Evolutionary conservation across 2,888 invertebrate species (phyloP), one percentile per base, ranked within the genome.

Genomic region (Papilio elwesi): DNA sequence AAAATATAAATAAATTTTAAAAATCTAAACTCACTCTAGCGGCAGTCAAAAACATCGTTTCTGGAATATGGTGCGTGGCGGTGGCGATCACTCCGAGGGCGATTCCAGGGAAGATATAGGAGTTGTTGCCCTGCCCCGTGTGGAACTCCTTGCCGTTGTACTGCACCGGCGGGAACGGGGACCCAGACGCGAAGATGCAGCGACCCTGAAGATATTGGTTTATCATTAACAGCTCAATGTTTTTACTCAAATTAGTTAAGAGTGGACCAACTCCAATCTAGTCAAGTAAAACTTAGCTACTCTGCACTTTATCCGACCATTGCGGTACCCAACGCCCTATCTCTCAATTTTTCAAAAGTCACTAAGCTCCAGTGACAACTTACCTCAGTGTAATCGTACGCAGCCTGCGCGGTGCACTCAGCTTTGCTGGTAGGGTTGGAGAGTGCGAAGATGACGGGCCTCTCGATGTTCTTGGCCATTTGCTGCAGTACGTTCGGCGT

Each of bases 401-500:
- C 99, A 80, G 97, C 96, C 83, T 99, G 97, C 4, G 99, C 99
- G 0, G 99, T 99, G 87, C 99, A 99, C 91, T 99, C 99, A 0
- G 99, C 98, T 94, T 98, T 98, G 89, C 96, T 96, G 0, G 99
- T 99, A 8, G 99, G 99, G 93, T 99, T 99, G 79, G 99, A 99
- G 57, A 99, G 95, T 11, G 99, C 99, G 87, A 99, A 99, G 77
- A 99, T 96, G 78, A 99, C 95, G 0, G 99, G 99, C 69, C 97
- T 95, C 6, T 98, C 96, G 79, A 98, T 98, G 85, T 96, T 96
- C 73, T 94, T 89, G 0, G 96, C 98, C 99, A 99, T 99, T 79
- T 96, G 96, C 81, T 95, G 93, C 68, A 99, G 90, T 66, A 99
- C 96, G 78, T 96, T 96, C 9, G 97, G 95, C 0, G 97, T 98